Evolutionary conservation across 2,113 vertebrate genomes (phyloP), one percentile per base, ranked within the genome.

Genomic region (Sinosuthora webbiana): DNA sequence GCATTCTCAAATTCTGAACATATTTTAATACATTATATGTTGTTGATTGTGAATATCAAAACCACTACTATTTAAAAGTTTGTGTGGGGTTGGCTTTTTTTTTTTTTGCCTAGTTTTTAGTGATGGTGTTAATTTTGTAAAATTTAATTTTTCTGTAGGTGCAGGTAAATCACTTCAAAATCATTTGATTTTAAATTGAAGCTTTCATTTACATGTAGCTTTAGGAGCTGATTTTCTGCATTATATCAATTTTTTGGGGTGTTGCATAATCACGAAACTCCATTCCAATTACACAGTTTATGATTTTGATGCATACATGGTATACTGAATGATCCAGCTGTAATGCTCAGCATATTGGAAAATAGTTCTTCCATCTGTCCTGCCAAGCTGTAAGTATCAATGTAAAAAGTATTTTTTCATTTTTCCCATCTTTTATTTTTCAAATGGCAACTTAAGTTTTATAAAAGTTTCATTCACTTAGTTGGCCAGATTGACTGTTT

Each of bases 321-420:
- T 52, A 64, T 80, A 57, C 62, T 71, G 82, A 77, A 96, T 16
- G 13, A 80, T 90, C 75, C 84, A 94, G 85, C 89, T 95, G 65
- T 91, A 80, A 67, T 65, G 65, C 85, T 93, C 90, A 84, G 81
- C n/a, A 21, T 35, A 9, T 53, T 91, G 94, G 78, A 94, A 94
- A 93, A 79, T 68, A 44, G 17, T 60, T 86, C 35, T 86, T 68
- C 22, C 4, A 23, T 39, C 15, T 71, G 6, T 35, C 69, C 15
- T 67, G 69, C 12, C 27, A 55, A 81, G 12, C 24, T 91, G 19
- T 70, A 84, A 77, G 74, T 93, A 45, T 6, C 47, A 59, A 37
- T 0, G 1, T 52, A 33, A 68, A 53, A 79, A 60, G 2, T 53
- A 74, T 73, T 83, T 74, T 2, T 59, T 89, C 6, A 30, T 80